Conservation (phyloP, 2,888 invertebrate species). For the Agrilus cyanescens region DNA sequence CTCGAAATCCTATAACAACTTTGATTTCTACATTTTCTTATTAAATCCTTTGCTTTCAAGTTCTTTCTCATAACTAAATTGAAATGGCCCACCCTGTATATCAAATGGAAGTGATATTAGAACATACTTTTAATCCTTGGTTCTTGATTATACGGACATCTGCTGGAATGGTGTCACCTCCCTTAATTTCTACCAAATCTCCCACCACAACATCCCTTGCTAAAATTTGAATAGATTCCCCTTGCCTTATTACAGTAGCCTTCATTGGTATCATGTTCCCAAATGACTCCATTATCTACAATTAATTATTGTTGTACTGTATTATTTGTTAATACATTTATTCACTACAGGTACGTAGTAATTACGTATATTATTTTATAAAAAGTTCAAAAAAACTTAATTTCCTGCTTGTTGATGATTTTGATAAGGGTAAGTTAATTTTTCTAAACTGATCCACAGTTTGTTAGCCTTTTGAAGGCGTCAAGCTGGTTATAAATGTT, state of each 20-base stretch:
- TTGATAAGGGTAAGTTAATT: no score
- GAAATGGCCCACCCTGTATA: background rate
- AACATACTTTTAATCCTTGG: conserved; percentile 30
- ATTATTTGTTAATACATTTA: background rate
- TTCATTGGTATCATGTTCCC: conserved; percentile 68
- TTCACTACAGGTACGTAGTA: background rate
- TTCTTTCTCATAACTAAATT: background rate
- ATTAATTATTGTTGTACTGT: conserved; percentile 2
- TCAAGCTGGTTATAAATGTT: no score
- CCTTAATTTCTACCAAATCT: conserved; percentile 72
- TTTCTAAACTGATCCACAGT: no score
- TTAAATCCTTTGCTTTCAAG: background rate
- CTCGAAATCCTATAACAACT: no score
- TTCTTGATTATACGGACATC: conserved; percentile 64
- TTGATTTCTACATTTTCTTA: no score
- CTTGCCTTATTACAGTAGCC: conserved; percentile 62
- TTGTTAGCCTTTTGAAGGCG: no score
- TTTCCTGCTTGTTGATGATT: no score
- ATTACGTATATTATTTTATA: background rate
- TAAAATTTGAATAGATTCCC: conserved; percentile 46
- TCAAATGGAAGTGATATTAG: no score
- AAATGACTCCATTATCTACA: conserved; percentile 74
- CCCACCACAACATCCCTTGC: conserved; percentile 65
- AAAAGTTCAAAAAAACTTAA: no score
- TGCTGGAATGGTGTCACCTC: conserved; percentile 83